Base-by-base conservation (phyloP, 2,888 invertebrate genomes). In the Lithophane socia region DNA sequence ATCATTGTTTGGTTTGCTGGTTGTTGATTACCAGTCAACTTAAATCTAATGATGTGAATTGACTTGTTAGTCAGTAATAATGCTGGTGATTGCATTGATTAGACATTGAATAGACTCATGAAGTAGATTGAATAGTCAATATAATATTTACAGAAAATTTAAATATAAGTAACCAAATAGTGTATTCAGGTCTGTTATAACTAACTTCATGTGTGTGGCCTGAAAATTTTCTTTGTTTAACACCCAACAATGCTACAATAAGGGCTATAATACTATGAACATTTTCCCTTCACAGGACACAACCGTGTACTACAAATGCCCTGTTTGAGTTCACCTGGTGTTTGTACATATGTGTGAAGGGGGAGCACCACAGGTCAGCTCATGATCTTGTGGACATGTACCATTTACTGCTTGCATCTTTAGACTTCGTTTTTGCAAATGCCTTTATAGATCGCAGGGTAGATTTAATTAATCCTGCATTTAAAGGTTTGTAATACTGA, bases 311-410 rank as follows among this genome's bases (percentile, higher is more conserved):
- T 12, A 97, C 98, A 65, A 97, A 98, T 73, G 98, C 98, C 92
- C 96, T 99, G 8, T 99, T 99, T 94, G 99, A 99, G 92, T 99
- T 99, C 92, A 98, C 98, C 88, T 99, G 99, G 99, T 98, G 98
- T 71, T 95, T 99, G 78, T 99, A 99, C 95, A 97, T 99, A 56
- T 98, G 98, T 93, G 98, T 99, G 21, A 98, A 98, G 96, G 98
- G 98, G 70, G 98, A 98, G 91, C 98, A 98, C 91, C 98, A 98
- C 63, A 98, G 98, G 73, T 98, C 99, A 47, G 98, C 98, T 68
- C 98, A 99, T 92, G 99, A 99, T 94, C 96, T 99, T 76, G 99
- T 99, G 2, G 99, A 98, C 92, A 99, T 99, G 84, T 99, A 98
- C 92, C 99, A 99, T 94, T 97, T 99, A 68, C 95, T 99, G 69